phyloP scores from a whole-genome alignment of 2,113 vertebrate genomes.

The Oreochromis tanganicae region DNA sequence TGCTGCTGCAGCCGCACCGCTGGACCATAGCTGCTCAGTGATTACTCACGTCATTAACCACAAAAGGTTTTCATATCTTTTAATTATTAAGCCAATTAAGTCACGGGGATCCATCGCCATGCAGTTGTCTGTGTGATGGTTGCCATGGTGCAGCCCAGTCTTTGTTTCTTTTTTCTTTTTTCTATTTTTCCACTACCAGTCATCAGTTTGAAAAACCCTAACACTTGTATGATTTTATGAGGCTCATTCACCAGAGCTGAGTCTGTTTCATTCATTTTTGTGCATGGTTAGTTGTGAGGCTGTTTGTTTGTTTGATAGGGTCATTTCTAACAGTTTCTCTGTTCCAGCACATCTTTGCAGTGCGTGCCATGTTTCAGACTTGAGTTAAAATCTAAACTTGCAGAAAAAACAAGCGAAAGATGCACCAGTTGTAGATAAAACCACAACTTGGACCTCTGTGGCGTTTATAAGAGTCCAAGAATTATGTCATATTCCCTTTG shows the following conservation, averaged over 20 bases:
- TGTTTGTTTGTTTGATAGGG: neutral
- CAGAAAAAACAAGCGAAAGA: conserved; percentile 24
- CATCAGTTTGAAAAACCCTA: neutral
- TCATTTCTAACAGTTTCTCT: neutral
- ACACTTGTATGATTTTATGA: neutral
- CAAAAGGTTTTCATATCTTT: conserved; percentile 44
- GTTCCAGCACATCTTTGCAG: neutral
- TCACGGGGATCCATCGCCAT: conserved; percentile 28
- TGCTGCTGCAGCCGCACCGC: conserved; percentile 1
- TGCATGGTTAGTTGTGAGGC: neutral
- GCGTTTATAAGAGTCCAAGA: conserved; percentile 53
- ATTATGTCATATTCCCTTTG: conserved; percentile 60
- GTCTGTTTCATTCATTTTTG: neutral
- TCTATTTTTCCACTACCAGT: neutral
- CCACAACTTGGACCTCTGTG: neutral
- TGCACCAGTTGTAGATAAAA: conserved; percentile 22
- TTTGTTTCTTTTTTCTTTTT: neutral
- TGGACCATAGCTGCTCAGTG: conserved; percentile 33
- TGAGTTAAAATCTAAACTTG: conserved; percentile 1
- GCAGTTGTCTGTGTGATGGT: conserved; percentile 34
- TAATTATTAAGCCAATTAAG: conserved; percentile 50
- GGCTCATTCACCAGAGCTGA: neutral
- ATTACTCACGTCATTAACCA: conserved; percentile 41
- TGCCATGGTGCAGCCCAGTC: conserved; percentile 25
- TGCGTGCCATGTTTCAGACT: neutral